Percentiles rank a stretch among this genome's conserved stretches.
phyloP scores from a whole-genome alignment of 2,113 vertebrate genomes.

The Micromys minutus region DNA sequence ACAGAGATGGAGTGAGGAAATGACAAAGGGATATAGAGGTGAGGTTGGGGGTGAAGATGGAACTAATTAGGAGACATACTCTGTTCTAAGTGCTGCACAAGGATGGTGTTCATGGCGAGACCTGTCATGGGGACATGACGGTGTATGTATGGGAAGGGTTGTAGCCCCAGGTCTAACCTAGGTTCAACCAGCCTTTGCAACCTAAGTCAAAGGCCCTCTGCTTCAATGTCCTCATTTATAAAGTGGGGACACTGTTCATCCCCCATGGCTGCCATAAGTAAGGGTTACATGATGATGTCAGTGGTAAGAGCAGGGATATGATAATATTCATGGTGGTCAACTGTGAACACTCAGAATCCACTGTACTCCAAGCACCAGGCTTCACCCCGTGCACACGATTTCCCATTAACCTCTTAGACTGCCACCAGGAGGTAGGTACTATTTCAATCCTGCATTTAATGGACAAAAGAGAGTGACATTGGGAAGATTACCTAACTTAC shows the following conservation, averaged over 20 bases:
- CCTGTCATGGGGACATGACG: not conserved
- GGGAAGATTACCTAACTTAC: not conserved
- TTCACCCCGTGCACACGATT: not conserved
- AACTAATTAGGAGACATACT: not conserved
- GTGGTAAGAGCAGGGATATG: not conserved
- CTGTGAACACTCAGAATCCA: not conserved
- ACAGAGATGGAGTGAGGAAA: not conserved
- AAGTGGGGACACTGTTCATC: not conserved
- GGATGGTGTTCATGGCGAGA: rapidly evolving
- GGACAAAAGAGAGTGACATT: not conserved
- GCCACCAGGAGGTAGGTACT: not conserved
- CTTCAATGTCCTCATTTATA: not conserved
- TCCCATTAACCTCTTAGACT: not conserved
- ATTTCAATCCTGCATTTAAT: not conserved
- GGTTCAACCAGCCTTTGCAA: not conserved
- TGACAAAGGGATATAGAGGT: no score
- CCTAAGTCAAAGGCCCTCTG: not conserved
- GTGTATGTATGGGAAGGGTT: not conserved
- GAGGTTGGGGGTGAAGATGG: not conserved
- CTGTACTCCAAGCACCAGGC: not conserved
- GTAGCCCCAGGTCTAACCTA: not conserved
- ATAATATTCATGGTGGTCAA: not conserved
- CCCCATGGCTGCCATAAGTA: not conserved
- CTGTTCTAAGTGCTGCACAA: not conserved
- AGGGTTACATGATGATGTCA: not conserved